Evolutionary conservation across 2,113 vertebrate genomes (phyloP).

Genomic region (Manacus vitellinus): DNA sequence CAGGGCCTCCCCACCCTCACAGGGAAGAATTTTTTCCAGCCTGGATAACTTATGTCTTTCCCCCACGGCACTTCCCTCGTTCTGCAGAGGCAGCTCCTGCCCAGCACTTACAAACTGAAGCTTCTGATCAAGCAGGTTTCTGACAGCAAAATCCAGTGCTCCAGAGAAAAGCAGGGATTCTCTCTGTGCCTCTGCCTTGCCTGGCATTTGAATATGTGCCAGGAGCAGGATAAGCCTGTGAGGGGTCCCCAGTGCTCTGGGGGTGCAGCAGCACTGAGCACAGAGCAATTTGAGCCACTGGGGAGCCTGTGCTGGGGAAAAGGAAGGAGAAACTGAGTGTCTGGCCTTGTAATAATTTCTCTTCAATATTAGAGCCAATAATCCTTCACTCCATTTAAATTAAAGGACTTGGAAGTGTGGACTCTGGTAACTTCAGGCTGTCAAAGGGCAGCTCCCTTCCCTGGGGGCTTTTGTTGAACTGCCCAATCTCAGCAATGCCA

Average conservation of each 20-base stretch:
- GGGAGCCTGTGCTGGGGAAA: background rate
- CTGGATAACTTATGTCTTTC: fast-evolving
- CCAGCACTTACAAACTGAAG: fast-evolving
- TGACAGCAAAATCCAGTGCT: background rate
- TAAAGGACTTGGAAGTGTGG: background rate
- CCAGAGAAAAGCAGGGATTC: background rate
- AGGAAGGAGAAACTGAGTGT: background rate
- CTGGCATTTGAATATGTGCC: fast-evolving
- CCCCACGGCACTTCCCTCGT: background rate
- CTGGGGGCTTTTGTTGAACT: background rate
- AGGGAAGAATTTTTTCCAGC: background rate
- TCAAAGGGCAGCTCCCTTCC: background rate
- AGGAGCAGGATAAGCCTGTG: background rate
- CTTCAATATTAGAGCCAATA: background rate
- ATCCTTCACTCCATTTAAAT: background rate
- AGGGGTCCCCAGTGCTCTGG: background rate
- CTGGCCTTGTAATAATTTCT: background rate
- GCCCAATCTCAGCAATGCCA: background rate
- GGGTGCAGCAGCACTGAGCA: background rate
- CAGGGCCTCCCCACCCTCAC: background rate
- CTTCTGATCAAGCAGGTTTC: background rate
- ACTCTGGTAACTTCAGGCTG: background rate
- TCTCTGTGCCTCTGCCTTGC: background rate
- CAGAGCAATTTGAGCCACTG: fast-evolving
- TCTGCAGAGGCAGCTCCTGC: background rate